phyloP scores from a whole-genome alignment of 2,113 vertebrate species.

The Calidris pugnax region DNA sequence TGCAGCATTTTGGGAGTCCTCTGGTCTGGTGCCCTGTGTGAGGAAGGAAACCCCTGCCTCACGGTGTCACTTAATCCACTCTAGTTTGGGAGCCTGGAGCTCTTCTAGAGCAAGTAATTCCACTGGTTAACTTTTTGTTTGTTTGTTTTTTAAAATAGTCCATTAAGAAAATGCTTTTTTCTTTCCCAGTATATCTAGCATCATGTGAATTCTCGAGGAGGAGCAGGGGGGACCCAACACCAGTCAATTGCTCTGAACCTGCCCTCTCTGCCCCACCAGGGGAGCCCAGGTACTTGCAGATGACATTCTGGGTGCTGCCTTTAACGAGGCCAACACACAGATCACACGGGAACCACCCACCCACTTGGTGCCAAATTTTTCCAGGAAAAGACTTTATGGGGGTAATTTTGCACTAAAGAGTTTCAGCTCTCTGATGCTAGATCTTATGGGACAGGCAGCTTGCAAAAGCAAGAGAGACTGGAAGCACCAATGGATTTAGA shows the following conservation, averaged over 20 bases:
- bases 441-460: background rate
- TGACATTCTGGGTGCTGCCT: slow-evolving; percentile 25
- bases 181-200: background rate
- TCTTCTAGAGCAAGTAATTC: background rate
- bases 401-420: slow-evolving; percentile 64
- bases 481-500: background rate
- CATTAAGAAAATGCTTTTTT: slow-evolving; percentile 12
- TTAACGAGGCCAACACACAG: background rate
- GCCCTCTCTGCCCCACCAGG: background rate
- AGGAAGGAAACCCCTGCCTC: background rate
- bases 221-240: background rate
- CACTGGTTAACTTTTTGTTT: background rate
- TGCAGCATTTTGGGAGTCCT: background rate
- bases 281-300: slow-evolving; percentile 2
- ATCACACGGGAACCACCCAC: slow-evolving; percentile 44
- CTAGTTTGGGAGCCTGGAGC: background rate
- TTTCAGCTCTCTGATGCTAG: slow-evolving; percentile 37
- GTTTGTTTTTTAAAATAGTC: background rate
- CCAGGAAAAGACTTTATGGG: background rate
- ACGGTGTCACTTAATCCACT: background rate
- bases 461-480: slow-evolving; percentile 3
- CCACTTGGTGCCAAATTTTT: slow-evolving; percentile 74
- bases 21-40: background rate
- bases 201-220: background rate
- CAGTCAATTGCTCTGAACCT: background rate